Evolutionary conservation across 1,140 invertebrate genomes (phyloP), one percentile per base, ranked within the genome.

Genomic region (Hylaeus volcanicus): DNA sequence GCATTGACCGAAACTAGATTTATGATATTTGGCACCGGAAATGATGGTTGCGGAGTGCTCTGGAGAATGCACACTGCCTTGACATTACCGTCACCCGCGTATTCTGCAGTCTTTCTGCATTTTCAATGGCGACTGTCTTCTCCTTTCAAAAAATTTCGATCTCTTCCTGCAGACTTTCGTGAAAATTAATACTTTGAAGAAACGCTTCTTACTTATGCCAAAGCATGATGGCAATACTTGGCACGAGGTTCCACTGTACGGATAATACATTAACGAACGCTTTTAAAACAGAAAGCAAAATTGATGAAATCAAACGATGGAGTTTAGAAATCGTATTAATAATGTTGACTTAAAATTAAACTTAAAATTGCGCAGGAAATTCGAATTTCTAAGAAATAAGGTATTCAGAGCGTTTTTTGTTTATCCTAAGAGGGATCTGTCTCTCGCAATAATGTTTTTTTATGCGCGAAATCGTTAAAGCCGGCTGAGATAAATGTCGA

Each of bases 401-500:
- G 4, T 41, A 70, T 73, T 73, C 12, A 39, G 39, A 39, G 12
- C 41, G 48, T 60, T 43, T 37, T 66, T 26, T 45, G 11, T 41
- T 14, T 14, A 45, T n/a, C 14, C 45, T 5, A 12, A 15, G 55
- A 14, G 56, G n/a, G 45, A 72, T 11, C 37, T 12, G 37, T 8
- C 14, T 8, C 14, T 4, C 64, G n/a, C 14, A 11, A n/a, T 43
- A 48, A 26, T 26, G 26, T 43, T 5, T n/a, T 0, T 43, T 48
- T 66, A 65, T 48, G n/a, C 8, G 14, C 2, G 64, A 26, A 26
- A 66, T 74, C 56, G 56, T 73, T 61, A 73, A 6, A 26, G 43
- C 56, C n/a, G 37, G 45, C 37, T 65, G 39, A 55, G 51, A 76
- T 66, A 66, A 68, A 65, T 76, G 74, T 66, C 2, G 51, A 15